Conservation (phyloP, 2,888 invertebrate species). For the Brachypalpus laphriformis region DNA sequence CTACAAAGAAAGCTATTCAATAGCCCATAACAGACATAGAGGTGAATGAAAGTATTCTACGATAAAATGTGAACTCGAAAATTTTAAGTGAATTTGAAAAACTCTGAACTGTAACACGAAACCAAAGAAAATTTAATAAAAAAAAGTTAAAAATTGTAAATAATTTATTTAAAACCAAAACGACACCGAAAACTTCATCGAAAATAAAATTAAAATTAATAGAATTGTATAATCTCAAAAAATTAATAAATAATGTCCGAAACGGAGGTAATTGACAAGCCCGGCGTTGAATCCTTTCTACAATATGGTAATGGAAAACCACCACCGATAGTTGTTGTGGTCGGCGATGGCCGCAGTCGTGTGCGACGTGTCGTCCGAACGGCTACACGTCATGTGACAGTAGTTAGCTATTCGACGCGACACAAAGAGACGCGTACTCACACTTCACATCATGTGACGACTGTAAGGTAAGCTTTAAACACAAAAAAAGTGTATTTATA, state of each 20-base stretch:
- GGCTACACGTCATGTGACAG: slow-evolving; percentile 82
- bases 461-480: slow-evolving; percentile 81
- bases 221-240: neutral
- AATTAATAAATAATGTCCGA: slow-evolving; percentile 77
- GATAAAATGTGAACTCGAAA: slow-evolving; percentile 68
- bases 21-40: slow-evolving; percentile 53
- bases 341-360: slow-evolving; percentile 82
- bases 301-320: slow-evolving; percentile 81
- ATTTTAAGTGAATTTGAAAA: slow-evolving; percentile 12
- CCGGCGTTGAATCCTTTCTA: slow-evolving; percentile 80
- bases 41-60: slow-evolving; percentile 39
- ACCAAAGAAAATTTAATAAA: slow-evolving; percentile 63
- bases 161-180: slow-evolving; percentile 52
- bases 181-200: slow-evolving; percentile 53
- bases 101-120: slow-evolving; percentile 55
- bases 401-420: slow-evolving; percentile 82
- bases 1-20: slow-evolving; percentile 68
- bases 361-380: slow-evolving; percentile 82
- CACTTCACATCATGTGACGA: slow-evolving; percentile 83
- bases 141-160: slow-evolving; percentile 50
- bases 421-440: slow-evolving; percentile 83
- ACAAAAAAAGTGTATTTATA: neutral
- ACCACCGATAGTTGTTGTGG: slow-evolving; percentile 82
- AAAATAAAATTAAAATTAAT: slow-evolving; percentile 17
- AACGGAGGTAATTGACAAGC: slow-evolving; percentile 77